These are phyloP conservation scores for Bufo gargarizans DNA, from an alignment of 2,113 vertebrate species.

Conservation along the genomic window DNA sequence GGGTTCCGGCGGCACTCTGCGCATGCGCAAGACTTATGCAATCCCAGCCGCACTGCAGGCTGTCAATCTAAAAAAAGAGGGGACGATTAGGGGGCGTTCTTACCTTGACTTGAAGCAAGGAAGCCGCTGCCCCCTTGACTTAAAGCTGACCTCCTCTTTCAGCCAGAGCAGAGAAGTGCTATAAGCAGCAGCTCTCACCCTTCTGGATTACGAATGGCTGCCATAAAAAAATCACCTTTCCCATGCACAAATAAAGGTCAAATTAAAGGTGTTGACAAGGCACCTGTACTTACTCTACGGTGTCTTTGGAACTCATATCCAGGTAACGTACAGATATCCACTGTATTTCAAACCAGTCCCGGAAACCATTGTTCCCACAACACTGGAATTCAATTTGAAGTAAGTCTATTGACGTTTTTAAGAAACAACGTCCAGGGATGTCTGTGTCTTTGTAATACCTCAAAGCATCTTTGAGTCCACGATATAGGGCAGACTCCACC, in stretches of 20 bases:
- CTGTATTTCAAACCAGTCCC: slow-evolving; percentile 89
- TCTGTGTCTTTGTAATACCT: slow-evolving; percentile 86
- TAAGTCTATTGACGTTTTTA: slow-evolving; percentile 83
- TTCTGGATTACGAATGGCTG: not conserved
- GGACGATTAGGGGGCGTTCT: too few relatives aligned
- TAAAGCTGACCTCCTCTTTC: too few relatives aligned
- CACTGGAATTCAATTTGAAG: slow-evolving; percentile 85
- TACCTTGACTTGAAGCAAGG: too few relatives aligned
- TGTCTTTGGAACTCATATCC: slow-evolving; percentile 82
- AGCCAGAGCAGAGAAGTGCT: too few relatives aligned
- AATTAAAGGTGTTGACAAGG: not conserved
- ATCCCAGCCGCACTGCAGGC: too few relatives aligned
- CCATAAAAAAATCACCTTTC: not conserved
- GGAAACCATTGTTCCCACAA: slow-evolving; percentile 84
- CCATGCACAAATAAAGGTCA: not conserved
- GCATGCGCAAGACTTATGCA: too few relatives aligned
- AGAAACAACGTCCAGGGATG: slow-evolving; percentile 84
- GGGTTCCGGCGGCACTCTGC: too few relatives aligned
- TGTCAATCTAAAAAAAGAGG: too few relatives aligned
- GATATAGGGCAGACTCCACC: slow-evolving; percentile 79
- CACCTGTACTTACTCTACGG: slow-evolving; percentile 79
- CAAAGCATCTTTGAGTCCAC: slow-evolving; percentile 80
- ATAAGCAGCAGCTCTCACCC: not conserved
- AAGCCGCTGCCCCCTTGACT: too few relatives aligned
- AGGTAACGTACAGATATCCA: slow-evolving; percentile 86